These are phyloP conservation scores for Zootermopsis nevadensis DNA, from an alignment of 2,888 invertebrate genomes.

Conservation along the genomic window DNA sequence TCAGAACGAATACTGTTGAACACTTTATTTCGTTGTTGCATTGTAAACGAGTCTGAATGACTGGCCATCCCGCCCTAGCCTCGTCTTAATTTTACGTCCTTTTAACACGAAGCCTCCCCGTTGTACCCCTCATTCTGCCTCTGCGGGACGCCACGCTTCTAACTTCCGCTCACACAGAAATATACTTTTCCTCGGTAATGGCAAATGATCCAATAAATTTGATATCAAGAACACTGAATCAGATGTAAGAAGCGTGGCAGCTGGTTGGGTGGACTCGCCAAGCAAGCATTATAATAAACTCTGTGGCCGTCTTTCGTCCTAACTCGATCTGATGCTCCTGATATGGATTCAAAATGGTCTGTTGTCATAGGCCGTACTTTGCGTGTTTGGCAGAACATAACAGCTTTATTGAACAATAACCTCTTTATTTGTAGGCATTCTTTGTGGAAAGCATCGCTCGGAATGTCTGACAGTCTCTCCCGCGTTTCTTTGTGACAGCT, in stretches of 20 bases:
- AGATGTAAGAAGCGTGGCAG: neutral
- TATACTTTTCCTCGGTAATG: neutral
- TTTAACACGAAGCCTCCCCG: constrained; percentile 29
- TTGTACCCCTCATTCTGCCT: neutral
- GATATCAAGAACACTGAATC: constrained; percentile 31
- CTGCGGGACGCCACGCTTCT: neutral
- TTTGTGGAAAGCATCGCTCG: too few species aligned
- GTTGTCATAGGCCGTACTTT: neutral
- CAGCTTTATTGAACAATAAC: too few species aligned
- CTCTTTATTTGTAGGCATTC: too few species aligned
- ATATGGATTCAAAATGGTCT: neutral
- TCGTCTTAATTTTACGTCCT: constrained; percentile 30
- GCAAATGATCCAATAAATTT: constrained; percentile 18
- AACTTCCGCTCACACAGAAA: constrained; percentile 29
- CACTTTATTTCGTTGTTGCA: constrained; percentile 19
- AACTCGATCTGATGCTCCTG: neutral
- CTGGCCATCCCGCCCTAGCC: neutral
- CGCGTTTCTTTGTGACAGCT: too few species aligned
- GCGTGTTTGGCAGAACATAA: neutral
- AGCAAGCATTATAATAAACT: neutral
- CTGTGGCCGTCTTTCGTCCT: neutral
- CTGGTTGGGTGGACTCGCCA: neutral
- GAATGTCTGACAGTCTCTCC: too few species aligned
- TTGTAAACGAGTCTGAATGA: neutral
- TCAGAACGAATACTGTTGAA: too few species aligned